These are phyloP conservation scores for Eira barbara DNA, from an alignment of 2,113 vertebrate genomes.

Conservation along the genomic window DNA sequence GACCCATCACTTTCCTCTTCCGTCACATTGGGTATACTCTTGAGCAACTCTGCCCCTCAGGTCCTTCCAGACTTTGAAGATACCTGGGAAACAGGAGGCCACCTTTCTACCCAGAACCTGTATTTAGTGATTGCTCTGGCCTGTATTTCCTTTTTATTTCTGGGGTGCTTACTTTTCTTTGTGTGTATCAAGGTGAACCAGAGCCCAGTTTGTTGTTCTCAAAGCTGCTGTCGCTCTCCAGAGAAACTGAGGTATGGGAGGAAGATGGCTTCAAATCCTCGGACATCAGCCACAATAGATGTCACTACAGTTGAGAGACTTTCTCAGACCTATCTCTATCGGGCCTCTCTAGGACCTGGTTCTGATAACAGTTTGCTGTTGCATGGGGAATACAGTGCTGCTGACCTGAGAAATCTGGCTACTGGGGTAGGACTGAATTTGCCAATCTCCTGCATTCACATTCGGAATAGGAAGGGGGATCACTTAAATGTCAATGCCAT, in stretches of 20 bases:
- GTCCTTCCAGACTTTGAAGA: slow-evolving; percentile 85
- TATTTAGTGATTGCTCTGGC: slow-evolving; percentile 85
- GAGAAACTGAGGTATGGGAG: slow-evolving; percentile 66
- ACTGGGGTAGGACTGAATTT: slow-evolving; percentile 73
- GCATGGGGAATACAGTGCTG: slow-evolving; percentile 51
- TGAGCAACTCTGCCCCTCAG: slow-evolving; percentile 83
- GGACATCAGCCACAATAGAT: slow-evolving; percentile 75
- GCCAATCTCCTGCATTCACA: slow-evolving; percentile 78
- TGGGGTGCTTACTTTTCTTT: slow-evolving; percentile 75
- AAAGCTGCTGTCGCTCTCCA: slow-evolving; percentile 59
- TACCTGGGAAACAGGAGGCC: slow-evolving; percentile 67
- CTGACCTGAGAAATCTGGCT: slow-evolving; percentile 71
- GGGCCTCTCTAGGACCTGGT: slow-evolving; percentile 77
- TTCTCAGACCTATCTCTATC: slow-evolving; percentile 81
- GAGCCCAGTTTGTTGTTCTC: neutral
- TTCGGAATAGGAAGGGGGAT: slow-evolving; percentile 80
- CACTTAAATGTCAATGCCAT: slow-evolving; percentile 64
- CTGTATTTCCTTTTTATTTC: slow-evolving; percentile 85
- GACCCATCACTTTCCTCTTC: slow-evolving; percentile 85
- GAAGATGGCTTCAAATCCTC: slow-evolving; percentile 76
- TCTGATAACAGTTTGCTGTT: slow-evolving; percentile 63
- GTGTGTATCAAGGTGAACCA: slow-evolving; percentile 53
- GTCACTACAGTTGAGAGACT: slow-evolving; percentile 81
- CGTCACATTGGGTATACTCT: slow-evolving; percentile 82
- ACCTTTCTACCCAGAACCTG: slow-evolving; percentile 82